Base-by-base conservation (phyloP, 2,888 invertebrate genomes). In the Diaphora mendica region DNA sequence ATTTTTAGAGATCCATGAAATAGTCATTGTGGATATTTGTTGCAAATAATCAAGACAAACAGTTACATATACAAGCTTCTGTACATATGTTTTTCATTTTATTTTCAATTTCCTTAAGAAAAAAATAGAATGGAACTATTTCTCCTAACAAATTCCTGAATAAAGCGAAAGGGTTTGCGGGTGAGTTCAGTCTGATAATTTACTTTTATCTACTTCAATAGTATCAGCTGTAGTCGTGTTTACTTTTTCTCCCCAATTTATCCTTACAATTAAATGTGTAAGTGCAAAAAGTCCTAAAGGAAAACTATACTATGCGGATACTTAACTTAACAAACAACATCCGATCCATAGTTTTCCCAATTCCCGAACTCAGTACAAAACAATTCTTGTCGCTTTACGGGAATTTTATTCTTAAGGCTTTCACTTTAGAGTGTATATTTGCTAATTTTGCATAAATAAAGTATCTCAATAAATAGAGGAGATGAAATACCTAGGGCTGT, bases 401-500 rank as follows among this genome's bases (percentile, higher is more conserved):
- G 33, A 69, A 55, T 13, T 51, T 64, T 23, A 33, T 23, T 55
- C 42, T 68, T 55, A 64, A 1, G 0, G 0, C 2, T 13, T 8
- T 0, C 2, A 42, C 0, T 0, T 20, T 30, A 55, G 42, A 11
- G 64, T 42, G 20, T 15, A 11, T 39, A 11, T 65, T 64, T 30
- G 15, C 20, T 39, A 67, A 30, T 48, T 4, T 44, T 39, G 11
- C 20, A 5, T 44, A 20, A 33, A 67, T 39, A 77, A 20, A 69
- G 44, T 26, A 66, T n/a, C 33, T 70, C 68, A 62, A 74, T 79
- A 82, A 77, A 76, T 76, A 75, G 71, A 75, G 64, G 67, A 71
- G 73, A 82, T 35, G 59, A 68, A 75, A 77, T 74, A 70, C 79
- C 82, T 76, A 76, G 30, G 59, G 55, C 42, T 71, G 64, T 71